Evolutionary conservation across 35 echinoderm and acorn worm species (phyloP).

Genomic region (Heliocidaris tuberculata): DNA sequence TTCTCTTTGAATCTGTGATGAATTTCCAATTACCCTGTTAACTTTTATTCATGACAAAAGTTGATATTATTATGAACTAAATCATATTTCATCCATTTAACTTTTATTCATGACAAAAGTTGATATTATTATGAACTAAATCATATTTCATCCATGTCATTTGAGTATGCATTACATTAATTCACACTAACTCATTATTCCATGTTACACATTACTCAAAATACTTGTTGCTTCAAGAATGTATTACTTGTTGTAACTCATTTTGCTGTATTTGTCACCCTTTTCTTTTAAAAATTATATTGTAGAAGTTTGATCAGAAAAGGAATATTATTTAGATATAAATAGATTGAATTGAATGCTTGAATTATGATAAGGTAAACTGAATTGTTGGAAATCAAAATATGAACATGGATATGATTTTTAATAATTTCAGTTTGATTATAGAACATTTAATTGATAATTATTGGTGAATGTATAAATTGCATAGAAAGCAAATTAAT

Average conservation of each 20-base stretch:
- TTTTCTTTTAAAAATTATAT: background rate
- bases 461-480: no score
- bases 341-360: background rate
- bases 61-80: background rate
- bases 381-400: background rate
- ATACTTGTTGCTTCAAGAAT: background rate
- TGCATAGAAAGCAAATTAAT: no score
- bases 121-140: background rate
- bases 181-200: background rate
- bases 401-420: background rate
- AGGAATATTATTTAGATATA: no score
- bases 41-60: background rate
- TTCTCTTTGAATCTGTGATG: background rate
- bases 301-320: background rate
- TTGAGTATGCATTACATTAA: background rate
- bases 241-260: background rate
- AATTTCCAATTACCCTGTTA: background rate
- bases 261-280: background rate
- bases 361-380: background rate
- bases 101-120: background rate
- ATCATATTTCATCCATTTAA: background rate
- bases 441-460: no score
- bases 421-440: no score
- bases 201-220: background rate
- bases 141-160: background rate